These are phyloP conservation scores for Hymenochirus boettgeri DNA, from an alignment of 2,113 vertebrate genomes.

Conservation along the genomic window DNA sequence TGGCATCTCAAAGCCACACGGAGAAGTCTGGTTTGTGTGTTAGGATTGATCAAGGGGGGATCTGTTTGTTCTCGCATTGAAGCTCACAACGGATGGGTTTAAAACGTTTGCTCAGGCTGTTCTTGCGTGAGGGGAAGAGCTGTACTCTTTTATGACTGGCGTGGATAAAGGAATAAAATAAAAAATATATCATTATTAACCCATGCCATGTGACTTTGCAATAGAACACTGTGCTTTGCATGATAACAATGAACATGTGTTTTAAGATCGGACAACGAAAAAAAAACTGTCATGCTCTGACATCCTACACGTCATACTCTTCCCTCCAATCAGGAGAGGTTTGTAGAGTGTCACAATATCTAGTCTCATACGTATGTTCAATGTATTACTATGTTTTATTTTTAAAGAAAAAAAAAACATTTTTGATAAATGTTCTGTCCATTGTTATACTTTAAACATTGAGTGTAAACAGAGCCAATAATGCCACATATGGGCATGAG, in stretches of 20 bases:
- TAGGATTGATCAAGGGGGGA: conserved; percentile 41
- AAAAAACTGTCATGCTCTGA: background rate
- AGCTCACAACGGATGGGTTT: conserved; percentile 59
- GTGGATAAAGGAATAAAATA: conserved; percentile 45
- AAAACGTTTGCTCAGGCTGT: conserved; percentile 73
- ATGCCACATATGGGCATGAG: no score
- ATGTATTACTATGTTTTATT: no score
- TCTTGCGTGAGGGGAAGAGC: conserved; percentile 57
- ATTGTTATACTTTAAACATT: no score
- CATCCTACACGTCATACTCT: background rate
- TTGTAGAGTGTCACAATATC: background rate
- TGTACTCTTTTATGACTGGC: conserved; percentile 47
- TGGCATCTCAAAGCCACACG: conserved; percentile 18
- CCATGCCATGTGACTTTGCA: conserved; percentile 62
- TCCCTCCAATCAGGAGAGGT: background rate
- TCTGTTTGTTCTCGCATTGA: conserved; percentile 48
- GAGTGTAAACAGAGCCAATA: no score
- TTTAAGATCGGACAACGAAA: no score
- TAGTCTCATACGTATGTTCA: background rate
- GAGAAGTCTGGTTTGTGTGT: conserved; percentile 14
- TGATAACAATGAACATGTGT: no score
- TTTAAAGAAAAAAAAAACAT: no score
- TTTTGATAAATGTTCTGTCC: no score
- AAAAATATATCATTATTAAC: background rate
- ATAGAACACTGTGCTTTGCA: conserved; percentile 71